Evolutionary conservation across 2,888 invertebrate genomes (phyloP).

Genomic region (Drosophila barbarae): DNA sequence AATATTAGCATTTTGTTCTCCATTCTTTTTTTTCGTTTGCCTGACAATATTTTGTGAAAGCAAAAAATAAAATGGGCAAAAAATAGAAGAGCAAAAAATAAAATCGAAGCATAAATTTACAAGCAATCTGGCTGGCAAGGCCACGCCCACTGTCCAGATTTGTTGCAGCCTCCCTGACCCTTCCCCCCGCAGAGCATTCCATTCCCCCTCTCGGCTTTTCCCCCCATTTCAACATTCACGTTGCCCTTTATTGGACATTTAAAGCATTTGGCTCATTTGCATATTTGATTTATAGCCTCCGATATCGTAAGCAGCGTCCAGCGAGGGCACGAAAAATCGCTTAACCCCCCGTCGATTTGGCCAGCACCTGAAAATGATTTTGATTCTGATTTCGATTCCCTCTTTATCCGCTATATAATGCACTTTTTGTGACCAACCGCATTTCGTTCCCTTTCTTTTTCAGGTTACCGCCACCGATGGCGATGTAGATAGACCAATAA

Average conservation of each 20-base stretch:
- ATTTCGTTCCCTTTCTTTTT: slow-evolving; percentile 8
- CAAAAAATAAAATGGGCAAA: slow-evolving; percentile 21
- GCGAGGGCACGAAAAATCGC: slow-evolving; percentile 31
- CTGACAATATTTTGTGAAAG: slow-evolving; percentile 43
- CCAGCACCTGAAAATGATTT: slow-evolving; percentile 7
- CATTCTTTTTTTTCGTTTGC: slow-evolving; percentile 23
- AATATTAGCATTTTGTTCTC: slow-evolving; percentile 62
- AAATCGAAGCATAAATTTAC: slow-evolving; percentile 74
- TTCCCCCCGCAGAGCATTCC: neutral
- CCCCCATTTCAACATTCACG: slow-evolving; percentile 26
- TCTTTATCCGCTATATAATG: slow-evolving; percentile 8
- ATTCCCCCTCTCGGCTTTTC: neutral
- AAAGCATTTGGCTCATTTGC: slow-evolving; percentile 70
- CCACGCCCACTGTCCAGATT: slow-evolving; percentile 44
- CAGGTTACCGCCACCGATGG: slow-evolving; percentile 99
- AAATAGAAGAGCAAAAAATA: slow-evolving; percentile 42
- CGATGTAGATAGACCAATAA: slow-evolving; percentile 95
- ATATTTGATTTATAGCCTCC: slow-evolving; percentile 72
- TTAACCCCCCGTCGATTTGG: neutral
- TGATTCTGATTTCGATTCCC: slow-evolving; percentile 7
- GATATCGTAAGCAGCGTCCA: slow-evolving; percentile 65
- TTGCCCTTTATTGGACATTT: slow-evolving; percentile 71
- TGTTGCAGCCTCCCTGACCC: neutral
- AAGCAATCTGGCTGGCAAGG: slow-evolving; percentile 57
- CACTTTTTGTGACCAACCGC: slow-evolving; percentile 26